phyloP scores from a whole-genome alignment of 2,113 vertebrate genomes.

The Otis tarda region DNA sequence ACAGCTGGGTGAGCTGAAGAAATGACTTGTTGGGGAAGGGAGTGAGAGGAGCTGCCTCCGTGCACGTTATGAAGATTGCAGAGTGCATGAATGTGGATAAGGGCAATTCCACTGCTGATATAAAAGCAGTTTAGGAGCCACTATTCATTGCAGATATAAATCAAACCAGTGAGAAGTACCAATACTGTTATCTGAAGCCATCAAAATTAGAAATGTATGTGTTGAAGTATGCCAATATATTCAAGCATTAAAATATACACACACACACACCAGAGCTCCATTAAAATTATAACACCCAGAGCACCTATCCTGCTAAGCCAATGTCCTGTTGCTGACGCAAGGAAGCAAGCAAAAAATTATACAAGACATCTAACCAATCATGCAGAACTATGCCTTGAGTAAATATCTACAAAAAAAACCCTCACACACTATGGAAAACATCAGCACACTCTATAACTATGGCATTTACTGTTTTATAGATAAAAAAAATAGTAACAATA shows the following conservation, averaged over 20 bases:
- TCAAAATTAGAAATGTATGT: background rate
- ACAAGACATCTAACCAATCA: background rate
- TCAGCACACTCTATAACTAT: background rate
- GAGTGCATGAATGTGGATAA: background rate
- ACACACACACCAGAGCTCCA: background rate
- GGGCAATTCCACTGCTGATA: background rate
- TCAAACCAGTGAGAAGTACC: background rate
- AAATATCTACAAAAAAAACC: background rate
- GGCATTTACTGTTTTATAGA: background rate
- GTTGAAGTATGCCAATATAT: background rate
- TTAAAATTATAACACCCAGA: background rate
- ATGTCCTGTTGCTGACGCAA: background rate
- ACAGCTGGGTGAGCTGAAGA: background rate
- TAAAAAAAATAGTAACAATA: background rate
- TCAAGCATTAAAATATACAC: background rate
- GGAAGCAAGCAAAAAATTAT: background rate
- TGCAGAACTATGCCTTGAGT: background rate
- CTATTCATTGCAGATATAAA: background rate
- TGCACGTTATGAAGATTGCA: background rate
- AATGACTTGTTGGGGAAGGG: background rate
- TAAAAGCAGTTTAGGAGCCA: background rate
- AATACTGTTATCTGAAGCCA: background rate
- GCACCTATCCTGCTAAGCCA: background rate
- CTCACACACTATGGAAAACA: background rate
- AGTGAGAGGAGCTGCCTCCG: background rate